Evolutionary conservation across 2,888 invertebrate genomes (phyloP).

Genomic region (Dioctria rufipes): DNA sequence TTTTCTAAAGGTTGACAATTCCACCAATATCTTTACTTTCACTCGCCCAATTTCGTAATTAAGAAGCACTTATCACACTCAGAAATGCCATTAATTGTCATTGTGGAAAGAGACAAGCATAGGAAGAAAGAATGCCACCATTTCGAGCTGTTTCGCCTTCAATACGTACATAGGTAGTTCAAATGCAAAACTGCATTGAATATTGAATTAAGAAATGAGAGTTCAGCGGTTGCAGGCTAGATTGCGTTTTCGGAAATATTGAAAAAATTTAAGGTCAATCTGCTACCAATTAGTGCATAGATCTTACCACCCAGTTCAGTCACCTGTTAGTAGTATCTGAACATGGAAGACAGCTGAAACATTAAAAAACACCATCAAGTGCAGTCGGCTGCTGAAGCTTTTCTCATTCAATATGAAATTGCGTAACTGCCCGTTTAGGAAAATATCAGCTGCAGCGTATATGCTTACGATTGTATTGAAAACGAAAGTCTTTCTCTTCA

Average conservation of each 20-base stretch:
- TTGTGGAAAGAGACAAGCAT: background rate
- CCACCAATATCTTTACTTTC: background rate
- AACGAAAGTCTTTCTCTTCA: conserved; percentile 49
- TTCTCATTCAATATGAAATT: conserved; percentile 20
- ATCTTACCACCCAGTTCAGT: conserved; percentile 10
- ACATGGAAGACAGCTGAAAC: conserved; percentile 1
- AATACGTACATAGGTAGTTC: background rate
- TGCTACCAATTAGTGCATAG: background rate
- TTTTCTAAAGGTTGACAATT: no score
- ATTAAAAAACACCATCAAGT: background rate
- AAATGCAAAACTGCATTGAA: conserved; percentile 2
- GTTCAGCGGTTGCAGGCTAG: background rate
- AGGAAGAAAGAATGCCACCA: background rate
- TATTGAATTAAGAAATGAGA: background rate
- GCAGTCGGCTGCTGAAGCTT: conserved; percentile 15
- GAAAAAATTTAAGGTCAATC: conserved; percentile 4
- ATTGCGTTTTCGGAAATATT: background rate
- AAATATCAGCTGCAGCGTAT: conserved; percentile 3
- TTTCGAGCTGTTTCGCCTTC: background rate
- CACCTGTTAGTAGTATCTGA: conserved; percentile 7
- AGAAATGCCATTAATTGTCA: background rate
- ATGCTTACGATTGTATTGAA: conserved; percentile 39
- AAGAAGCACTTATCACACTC: conserved; percentile 13
- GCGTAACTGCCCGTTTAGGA: conserved; percentile 31
- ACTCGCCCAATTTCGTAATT: conserved; percentile 26